These are phyloP conservation scores for Procambarus virginalis DNA, from an alignment of 1,140 invertebrate genomes.

Conservation along the genomic window DNA sequence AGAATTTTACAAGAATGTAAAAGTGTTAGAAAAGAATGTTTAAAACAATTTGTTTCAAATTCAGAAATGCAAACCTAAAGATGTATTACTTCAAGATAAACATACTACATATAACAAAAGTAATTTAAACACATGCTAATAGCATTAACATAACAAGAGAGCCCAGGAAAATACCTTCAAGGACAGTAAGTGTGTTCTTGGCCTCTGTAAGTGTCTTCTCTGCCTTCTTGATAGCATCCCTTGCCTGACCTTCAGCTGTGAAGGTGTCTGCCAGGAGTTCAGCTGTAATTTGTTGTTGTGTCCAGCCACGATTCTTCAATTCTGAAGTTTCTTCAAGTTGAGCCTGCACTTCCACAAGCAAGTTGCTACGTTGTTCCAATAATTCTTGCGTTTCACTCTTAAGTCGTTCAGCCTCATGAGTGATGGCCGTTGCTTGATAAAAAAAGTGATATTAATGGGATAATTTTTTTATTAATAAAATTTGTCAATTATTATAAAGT, in stretches of 20 bases:
- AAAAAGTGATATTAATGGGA: slow-evolving; percentile 4
- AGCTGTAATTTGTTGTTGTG: slow-evolving; percentile 74
- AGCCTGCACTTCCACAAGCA: slow-evolving; percentile 73
- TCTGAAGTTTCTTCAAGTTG: slow-evolving; percentile 72
- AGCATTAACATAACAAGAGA: too few relatives aligned
- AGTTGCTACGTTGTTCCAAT: slow-evolving; percentile 77
- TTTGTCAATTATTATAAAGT: background rate
- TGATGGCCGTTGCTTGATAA: slow-evolving; percentile 35
- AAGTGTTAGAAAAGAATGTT: too few relatives aligned
- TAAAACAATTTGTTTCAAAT: too few relatives aligned
- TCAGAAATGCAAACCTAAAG: too few relatives aligned
- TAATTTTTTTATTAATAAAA: too few relatives aligned
- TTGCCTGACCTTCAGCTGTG: slow-evolving; percentile 83
- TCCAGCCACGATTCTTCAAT: slow-evolving; percentile 71
- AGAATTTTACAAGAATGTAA: too few relatives aligned
- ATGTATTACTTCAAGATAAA: too few relatives aligned
- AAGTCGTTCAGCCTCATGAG: slow-evolving; percentile 77
- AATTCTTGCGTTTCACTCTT: slow-evolving; percentile 81
- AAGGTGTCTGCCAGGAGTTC: slow-evolving; percentile 78
- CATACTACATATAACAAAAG: too few relatives aligned
- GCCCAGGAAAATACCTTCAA: slow-evolving; percentile 80
- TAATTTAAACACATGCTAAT: too few relatives aligned
- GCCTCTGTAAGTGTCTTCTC: slow-evolving; percentile 91
- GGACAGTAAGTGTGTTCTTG: slow-evolving; percentile 86
- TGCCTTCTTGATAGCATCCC: slow-evolving; percentile 86